Conservation (phyloP, 1,140 invertebrate genomes). For the Cyphomyrmex costatus region DNA sequence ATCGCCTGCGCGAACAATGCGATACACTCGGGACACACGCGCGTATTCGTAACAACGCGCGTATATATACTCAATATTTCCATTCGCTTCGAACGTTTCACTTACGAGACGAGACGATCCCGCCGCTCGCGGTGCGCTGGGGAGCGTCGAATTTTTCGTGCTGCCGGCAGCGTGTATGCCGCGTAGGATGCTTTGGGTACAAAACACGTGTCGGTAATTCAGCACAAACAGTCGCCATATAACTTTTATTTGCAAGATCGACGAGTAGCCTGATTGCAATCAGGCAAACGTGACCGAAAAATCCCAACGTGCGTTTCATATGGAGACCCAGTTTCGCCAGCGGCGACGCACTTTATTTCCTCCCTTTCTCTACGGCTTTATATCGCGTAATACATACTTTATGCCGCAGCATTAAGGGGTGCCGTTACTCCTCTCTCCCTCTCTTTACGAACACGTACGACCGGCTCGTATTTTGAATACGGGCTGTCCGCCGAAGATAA, state of each 20-base stretch:
- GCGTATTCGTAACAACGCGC: constrained; percentile 54
- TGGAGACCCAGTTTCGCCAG: constrained; percentile 61
- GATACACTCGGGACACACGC: constrained; percentile 59
- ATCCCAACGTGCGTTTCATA: constrained; percentile 64
- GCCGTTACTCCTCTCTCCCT: neutral
- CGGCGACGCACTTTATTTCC: constrained; percentile 53
- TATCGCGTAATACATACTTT: constrained; percentile 68
- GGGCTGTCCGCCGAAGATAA: constrained; percentile 77
- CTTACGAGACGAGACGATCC: constrained; percentile 61
- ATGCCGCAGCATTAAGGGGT: constrained; percentile 62
- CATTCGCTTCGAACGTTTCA: constrained; percentile 64
- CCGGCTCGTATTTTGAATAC: constrained; percentile 68
- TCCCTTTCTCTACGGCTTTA: constrained; percentile 58
- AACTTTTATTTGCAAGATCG: constrained; percentile 77
- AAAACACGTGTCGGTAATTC: constrained; percentile 69
- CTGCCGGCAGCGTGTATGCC: constrained; percentile 41
- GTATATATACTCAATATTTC: constrained; percentile 56
- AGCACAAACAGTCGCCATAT: constrained; percentile 67
- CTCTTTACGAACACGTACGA: constrained; percentile 28
- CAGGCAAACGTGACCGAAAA: constrained; percentile 77
- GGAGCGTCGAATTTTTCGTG: constrained; percentile 61
- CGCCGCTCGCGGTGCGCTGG: constrained; percentile 41
- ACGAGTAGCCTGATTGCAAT: constrained; percentile 75
- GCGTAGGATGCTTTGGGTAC: constrained; percentile 59
- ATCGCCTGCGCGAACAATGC: constrained; percentile 40